Evolutionary conservation across 2,113 vertebrate genomes (phyloP).

Genomic region (Urocynchramus pylzowi): DNA sequence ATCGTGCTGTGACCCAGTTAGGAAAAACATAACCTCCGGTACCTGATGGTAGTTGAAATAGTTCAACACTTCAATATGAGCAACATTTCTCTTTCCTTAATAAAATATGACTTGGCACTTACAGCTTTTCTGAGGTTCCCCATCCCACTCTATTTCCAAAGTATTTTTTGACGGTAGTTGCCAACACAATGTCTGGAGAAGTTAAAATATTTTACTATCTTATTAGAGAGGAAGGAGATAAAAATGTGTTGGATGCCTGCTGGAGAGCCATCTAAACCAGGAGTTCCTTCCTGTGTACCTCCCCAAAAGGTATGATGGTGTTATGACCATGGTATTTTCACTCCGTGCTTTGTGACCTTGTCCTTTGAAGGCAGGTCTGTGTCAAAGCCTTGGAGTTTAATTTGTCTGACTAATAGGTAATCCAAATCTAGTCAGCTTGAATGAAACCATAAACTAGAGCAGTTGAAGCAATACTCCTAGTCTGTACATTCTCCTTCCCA

Average conservation of each 20-base stretch:
- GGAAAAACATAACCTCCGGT: not conserved
- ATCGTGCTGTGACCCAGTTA: not conserved
- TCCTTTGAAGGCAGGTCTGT: not conserved
- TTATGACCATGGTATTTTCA: not conserved
- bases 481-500: not conserved
- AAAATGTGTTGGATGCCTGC: not conserved
- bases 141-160: not conserved
- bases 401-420: not conserved
- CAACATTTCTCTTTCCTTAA: not conserved
- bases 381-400: not conserved
- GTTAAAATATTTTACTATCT: not conserved
- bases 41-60: not conserved
- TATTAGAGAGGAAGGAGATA: not conserved
- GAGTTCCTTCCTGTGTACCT: not conserved
- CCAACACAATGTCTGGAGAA: not conserved
- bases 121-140: not conserved
- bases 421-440: not conserved
- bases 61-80: not conserved
- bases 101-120: not conserved
- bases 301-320: not conserved
- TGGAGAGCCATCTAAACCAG: not conserved
- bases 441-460: not conserved
- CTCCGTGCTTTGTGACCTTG: not conserved
- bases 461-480: not conserved
- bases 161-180: not conserved